These are phyloP conservation scores for Mythimna loreyi DNA, from an alignment of 2,888 invertebrate genomes.

Conservation along the genomic window DNA sequence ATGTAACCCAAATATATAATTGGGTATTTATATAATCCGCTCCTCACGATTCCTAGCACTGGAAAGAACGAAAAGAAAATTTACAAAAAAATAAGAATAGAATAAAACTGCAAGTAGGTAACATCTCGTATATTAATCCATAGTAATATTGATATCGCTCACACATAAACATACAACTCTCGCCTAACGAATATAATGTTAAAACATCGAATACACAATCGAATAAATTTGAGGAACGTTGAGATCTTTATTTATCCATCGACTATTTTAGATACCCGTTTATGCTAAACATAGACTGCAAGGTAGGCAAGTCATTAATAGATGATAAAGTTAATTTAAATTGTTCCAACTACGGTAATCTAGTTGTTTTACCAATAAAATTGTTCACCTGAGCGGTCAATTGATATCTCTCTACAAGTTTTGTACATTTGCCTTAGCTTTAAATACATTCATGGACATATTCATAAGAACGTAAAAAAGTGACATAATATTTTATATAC, in stretches of 20 bases:
- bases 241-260: slow-evolving; percentile 72
- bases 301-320: slow-evolving; percentile 36
- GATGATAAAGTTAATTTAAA: slow-evolving; percentile 29
- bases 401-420: slow-evolving; percentile 31
- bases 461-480: too few relatives aligned
- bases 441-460: neutral
- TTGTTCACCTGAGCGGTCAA: slow-evolving; percentile 11
- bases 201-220: slow-evolving; percentile 79
- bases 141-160: slow-evolving; percentile 74
- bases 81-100: slow-evolving; percentile 18
- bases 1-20: neutral
- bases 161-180: slow-evolving; percentile 77
- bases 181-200: slow-evolving; percentile 73
- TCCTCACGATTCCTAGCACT: neutral
- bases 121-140: slow-evolving; percentile 84
- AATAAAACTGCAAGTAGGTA: slow-evolving; percentile 70
- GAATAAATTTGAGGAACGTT: slow-evolving; percentile 76
- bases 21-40: neutral
- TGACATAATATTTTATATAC: too few relatives aligned
- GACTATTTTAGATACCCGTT: slow-evolving; percentile 67
- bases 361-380: slow-evolving; percentile 19
- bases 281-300: slow-evolving; percentile 42
- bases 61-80: too few relatives aligned
- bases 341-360: slow-evolving; percentile 20
- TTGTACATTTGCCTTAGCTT: slow-evolving; percentile 50